phyloP scores from a whole-genome alignment of 2,113 vertebrate genomes.

The Butastur rufipennis region DNA sequence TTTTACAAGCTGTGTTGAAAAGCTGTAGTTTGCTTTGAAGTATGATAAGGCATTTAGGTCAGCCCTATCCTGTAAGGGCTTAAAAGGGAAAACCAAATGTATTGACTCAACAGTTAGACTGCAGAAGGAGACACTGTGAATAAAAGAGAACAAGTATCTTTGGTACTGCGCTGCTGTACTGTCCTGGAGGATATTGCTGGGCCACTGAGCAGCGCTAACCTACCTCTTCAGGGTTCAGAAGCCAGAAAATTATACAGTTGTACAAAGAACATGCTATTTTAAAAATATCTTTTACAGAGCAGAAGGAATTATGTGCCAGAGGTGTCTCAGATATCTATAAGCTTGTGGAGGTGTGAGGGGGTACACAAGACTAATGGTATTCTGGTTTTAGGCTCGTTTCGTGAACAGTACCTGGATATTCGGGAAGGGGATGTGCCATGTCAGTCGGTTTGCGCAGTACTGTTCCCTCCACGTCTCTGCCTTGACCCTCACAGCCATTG shows the following conservation, averaged over 20 bases:
- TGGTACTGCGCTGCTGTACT: accelerated
- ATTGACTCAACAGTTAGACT: neutral
- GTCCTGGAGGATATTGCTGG: neutral
- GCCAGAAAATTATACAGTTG: neutral
- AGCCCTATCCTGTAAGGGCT: neutral
- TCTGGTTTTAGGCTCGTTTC: constrained; percentile 82
- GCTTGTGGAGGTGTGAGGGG: neutral
- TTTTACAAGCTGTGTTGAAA: neutral
- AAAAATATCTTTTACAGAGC: neutral
- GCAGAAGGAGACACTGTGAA: neutral
- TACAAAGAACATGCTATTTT: neutral
- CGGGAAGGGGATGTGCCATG: constrained; percentile 90
- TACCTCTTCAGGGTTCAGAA: neutral
- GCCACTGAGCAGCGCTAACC: neutral
- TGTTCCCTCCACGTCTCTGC: constrained; percentile 93
- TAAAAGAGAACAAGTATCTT: neutral
- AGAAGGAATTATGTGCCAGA: neutral
- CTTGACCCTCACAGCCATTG: constrained; percentile 90
- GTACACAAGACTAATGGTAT: neutral
- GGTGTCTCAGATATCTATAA: neutral
- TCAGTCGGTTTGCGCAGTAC: constrained; percentile 94
- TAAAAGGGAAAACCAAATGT: neutral
- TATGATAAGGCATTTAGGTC: neutral
- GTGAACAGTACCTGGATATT: constrained; percentile 95
- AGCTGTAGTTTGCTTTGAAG: neutral